Evolutionary conservation across 2,797 vertebrate genomes (phyloP), one percentile per base, ranked within the genome.

Genomic region (Propithecus perrieri): DNA sequence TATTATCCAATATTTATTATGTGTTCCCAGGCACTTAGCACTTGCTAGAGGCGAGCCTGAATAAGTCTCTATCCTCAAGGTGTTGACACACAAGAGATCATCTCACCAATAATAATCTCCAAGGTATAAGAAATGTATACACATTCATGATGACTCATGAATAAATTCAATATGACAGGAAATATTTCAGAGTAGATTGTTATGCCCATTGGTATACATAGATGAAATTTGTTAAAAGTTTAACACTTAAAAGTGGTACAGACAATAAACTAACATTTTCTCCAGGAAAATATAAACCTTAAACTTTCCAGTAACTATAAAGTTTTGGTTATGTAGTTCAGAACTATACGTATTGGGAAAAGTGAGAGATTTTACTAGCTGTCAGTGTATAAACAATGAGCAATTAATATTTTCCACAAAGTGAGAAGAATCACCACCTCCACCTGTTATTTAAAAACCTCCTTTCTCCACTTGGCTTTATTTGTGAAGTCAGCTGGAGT

Each of bases 1-100:
- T 55, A 10, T 81, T 65, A 95, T 96, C 80, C 92, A 95, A 95
- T 97, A 95, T 92, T 97, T 87, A 97, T 81, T 91, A 43, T 7
- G 14, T 87, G 59, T 97, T 97, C 28, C 63, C 72, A 92, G 87
- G 61, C 85, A 90, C 59, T 96, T 95, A 92, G 80, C 38, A 92
- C 11, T 91, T 94, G 96, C 95, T 75, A 35, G 80, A 72, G 89
- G 92, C 28, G 0, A 97, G 72, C 48, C 46, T 93, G 38, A 72
- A 12, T 65, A 95, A 86, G 85, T 85, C 88, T 33, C 22, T 69
- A 11, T 78, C 75, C 63, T 91, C 75, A 38, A 85, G 30, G 76
- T 92, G 50, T 57, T 61, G 24, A 90, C 59, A 92, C 57, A 46
- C 43, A 76, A 67, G 76, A 90, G 5, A 81, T 72, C 8, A 50